Evolutionary conservation across 2,888 invertebrate genomes (phyloP), one percentile per base, ranked within the genome.

Genomic region (Lottia gigantea): DNA sequence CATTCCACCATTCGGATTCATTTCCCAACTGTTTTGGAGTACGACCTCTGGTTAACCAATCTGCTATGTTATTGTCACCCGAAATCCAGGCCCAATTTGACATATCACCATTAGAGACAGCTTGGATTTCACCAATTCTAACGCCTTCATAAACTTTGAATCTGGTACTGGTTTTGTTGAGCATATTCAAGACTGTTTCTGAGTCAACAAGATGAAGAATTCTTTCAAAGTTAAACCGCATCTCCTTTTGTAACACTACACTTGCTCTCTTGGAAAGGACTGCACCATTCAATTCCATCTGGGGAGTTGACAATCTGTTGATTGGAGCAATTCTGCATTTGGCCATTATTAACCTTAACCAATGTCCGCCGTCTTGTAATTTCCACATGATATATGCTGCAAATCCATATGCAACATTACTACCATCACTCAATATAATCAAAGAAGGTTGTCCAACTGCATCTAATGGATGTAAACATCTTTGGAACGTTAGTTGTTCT

Each of bases 321-420:
- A 69, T 14, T 16, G 64, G 69, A 16, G 64, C 64, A 64, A 69
- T 65, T 64, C 69, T 47, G 45, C 55, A 64, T 46, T 69, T 69
- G 7, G 64, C 64, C 64, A 65, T 65, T 25, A 69, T 26, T 15
- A 69, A n/a, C 14, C 64, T 12, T 23, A 64, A 69, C 64, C 64
- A 65, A 16, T 26, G 14, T n/a, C 0, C 15, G 1, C 69, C 69
- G 47, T 64, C 19, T n/a, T 47, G 26, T 14, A 64, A 8, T 8
- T 19, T 69, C 65, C 69, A 69, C 49, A 64, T 7, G 31, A 68
- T 69, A 45, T 69, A 69, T 7, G 69, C 64, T 15, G 64, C 55
- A 69, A 49, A 64, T 47, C 69, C 69, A 64, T 55, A 69, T 26
- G 69, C 64, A 45, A 16, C 8, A 16, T 64, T 40, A 19, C 40